Evolutionary conservation across 2,113 vertebrate species (phyloP), one percentile per base, ranked within the genome.

Genomic region (Smithornis capensis): DNA sequence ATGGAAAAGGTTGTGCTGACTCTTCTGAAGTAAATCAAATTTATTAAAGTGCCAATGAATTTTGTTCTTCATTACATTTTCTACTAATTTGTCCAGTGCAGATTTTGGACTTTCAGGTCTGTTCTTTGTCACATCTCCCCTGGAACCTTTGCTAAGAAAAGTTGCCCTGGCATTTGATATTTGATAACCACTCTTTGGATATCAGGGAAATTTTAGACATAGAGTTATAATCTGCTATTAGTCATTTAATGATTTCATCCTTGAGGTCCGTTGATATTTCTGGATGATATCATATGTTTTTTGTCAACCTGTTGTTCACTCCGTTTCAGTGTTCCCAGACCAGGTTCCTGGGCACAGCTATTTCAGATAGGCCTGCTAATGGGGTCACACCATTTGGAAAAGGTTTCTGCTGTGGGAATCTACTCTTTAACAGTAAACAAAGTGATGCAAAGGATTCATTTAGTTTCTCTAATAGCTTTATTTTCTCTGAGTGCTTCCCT

Each of bases 401-500:
- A n/a, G 14, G 3, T 49, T 81, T 93, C 83, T 77, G 23, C 47
- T 77, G 19, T 52, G 64, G 56, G 35, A 93, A 75, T 87, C 56
- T 52, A 33, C 55, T 60, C 45, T 56, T 47, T 64, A 29, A 35
- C 31, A 44, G 29, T 17, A 42, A 94, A 73, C 22, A 82, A 84
- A 64, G 31, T 69, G 24, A 57, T 57, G 65, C 27, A 83, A 89
- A 90, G 13, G 31, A 56, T 75, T 89, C 0, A 33, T 93, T 88
- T 81, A 40, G 9, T 71, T 95, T 89, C 38, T 78, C 27, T 94
- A 71, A 71, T 60, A 81, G 35, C 44, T 90, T 56, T 80, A 75
- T 96, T 90, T 93, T 90, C n/a, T 74, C 68, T 21, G 37, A 90
- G 38, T 77, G 42, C 42, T 63, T 65, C 52, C 60, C 90, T 93